A percentile compares a stretch with the other conserved stretches of the same genome.
Evolutionary conservation across 2,888 invertebrate species (phyloP).

Genomic region (Drosophila siamana): DNA sequence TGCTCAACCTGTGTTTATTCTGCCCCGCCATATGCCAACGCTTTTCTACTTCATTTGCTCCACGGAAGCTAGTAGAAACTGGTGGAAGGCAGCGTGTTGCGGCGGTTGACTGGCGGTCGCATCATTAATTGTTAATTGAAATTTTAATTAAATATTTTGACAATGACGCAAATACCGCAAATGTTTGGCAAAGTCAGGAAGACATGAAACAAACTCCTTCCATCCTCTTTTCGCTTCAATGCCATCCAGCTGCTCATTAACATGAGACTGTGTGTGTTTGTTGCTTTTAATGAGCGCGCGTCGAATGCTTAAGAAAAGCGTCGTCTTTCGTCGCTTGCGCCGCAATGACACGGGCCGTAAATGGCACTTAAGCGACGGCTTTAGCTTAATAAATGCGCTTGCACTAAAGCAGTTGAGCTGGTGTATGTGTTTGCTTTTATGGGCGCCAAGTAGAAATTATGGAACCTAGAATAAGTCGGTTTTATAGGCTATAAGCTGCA

Average conservation of each 20-base stretch:
- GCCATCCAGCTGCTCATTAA: conserved; percentile 60
- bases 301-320: conserved; percentile 36
- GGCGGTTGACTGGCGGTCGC: conserved; percentile 17
- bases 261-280: conserved; percentile 1
- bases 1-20: neutral
- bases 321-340: conserved; percentile 5
- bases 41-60: conserved; percentile 5
- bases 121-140: conserved; percentile 75
- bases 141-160: conserved; percentile 79
- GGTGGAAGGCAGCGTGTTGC: neutral
- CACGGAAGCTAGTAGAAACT: neutral
- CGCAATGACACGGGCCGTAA: conserved; percentile 27
- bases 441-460: neutral
- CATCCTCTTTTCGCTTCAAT: conserved; percentile 6
- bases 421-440: neutral
- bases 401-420: neutral
- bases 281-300: conserved; percentile 42
- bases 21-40: conserved; percentile 12
- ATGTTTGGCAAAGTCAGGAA: conserved; percentile 39
- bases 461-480: neutral
- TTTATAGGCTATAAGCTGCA: neutral
- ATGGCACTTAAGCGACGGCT: neutral
- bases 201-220: conserved; percentile 9
- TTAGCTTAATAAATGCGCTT: neutral
- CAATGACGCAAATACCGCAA: conserved; percentile 69